A percentile compares a stretch with the other conserved stretches of the same genome.
phyloP scores from a whole-genome alignment of 2,797 vertebrate species.

The Aeoliscus strigatus region DNA sequence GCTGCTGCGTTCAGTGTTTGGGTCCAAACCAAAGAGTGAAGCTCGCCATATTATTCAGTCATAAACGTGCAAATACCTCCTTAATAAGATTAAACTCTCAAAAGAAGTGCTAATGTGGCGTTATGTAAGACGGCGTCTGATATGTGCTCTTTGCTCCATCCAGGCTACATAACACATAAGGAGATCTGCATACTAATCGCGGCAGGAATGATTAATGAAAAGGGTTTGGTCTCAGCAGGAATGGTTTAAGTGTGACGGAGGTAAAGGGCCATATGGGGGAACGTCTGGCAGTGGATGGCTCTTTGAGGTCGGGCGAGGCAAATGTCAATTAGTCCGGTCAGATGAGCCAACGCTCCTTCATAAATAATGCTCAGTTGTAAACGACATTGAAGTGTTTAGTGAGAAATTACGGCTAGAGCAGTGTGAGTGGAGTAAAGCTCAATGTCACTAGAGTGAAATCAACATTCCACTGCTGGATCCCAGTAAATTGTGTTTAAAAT shows the following conservation, averaged over 20 bases:
- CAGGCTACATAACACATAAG: constrained; percentile 27
- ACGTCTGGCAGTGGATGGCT: constrained; percentile 24
- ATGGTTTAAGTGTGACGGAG: constrained; percentile 39
- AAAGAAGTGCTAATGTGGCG: constrained; percentile 16
- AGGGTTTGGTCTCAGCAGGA: constrained; percentile 29
- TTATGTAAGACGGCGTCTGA: constrained; percentile 39
- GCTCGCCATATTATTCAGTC: constrained; percentile 28
- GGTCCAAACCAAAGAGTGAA: constrained; percentile 8
- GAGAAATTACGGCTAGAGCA: constrained; percentile 6
- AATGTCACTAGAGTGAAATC: constrained; percentile 28
- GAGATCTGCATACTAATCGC: constrained; percentile 28
- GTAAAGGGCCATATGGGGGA: constrained; percentile 51
- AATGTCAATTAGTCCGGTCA: constrained; percentile 60
- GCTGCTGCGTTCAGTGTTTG: too few species aligned
- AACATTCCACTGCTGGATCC: too few species aligned
- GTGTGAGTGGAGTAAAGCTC: constrained; percentile 2
- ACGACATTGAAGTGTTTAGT: constrained; percentile 15
- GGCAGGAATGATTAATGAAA: constrained; percentile 45
- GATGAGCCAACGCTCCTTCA: constrained; percentile 26
- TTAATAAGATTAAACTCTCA: constrained; percentile 35
- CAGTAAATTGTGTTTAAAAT: too few species aligned
- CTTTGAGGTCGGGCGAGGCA: constrained; percentile 50
- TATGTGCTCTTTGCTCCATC: constrained; percentile 23
- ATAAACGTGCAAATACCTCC: constrained; percentile 28
- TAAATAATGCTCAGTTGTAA: constrained; percentile 36